Base-by-base conservation (phyloP, 2,113 vertebrate genomes). In the Oceanodroma tethys region DNA sequence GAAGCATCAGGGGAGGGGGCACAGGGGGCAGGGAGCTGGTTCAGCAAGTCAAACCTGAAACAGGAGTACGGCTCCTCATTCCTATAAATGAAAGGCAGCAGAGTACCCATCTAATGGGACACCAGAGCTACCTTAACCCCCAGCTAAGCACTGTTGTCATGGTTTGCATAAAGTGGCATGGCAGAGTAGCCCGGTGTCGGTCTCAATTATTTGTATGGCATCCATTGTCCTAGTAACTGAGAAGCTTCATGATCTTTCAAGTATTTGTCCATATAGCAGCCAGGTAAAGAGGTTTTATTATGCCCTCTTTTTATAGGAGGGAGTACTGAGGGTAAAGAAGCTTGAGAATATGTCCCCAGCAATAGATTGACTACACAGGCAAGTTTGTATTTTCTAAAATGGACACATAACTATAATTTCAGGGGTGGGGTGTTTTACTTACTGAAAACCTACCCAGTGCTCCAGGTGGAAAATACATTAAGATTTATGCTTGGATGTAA, bases 401-500 rank as follows among this genome's bases (percentile, higher is more conserved):
- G 8, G 48, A 76, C 29, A 38, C 34, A 60, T 2, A 74, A 65
- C 53, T 62, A 59, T 90, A 76, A 92, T 83, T 92, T 83, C 74
- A 83, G 22, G 17, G 7, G 6, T 82, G 34, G 7, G 8, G 11
- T 60, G 43, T 80, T 95, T 91, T 94, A 89, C 68, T 87, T 93
- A 90, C 67, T 95, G 96, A 97, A 97, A 97, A 62, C 58, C 68
- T 96, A 97, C 53, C 95, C 90, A 82, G 62, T 67, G n/a, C 52
- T 95, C 56, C 81, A 90, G 84, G 62, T 86, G 96, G 93, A 97
- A 97, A 97, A 94, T 86, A 80, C 96, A 97, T 97, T 97, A 96
- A 96, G 96, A 96, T 96, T 96, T 95, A 97, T 96, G 93, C 93
- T 93, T 93, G 93, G 90, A 94, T 94, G 87, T 81, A 96, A 92